Evolutionary conservation across 1,140 invertebrate species (phyloP).

Genomic region (Parasteatoda tepidariorum): DNA sequence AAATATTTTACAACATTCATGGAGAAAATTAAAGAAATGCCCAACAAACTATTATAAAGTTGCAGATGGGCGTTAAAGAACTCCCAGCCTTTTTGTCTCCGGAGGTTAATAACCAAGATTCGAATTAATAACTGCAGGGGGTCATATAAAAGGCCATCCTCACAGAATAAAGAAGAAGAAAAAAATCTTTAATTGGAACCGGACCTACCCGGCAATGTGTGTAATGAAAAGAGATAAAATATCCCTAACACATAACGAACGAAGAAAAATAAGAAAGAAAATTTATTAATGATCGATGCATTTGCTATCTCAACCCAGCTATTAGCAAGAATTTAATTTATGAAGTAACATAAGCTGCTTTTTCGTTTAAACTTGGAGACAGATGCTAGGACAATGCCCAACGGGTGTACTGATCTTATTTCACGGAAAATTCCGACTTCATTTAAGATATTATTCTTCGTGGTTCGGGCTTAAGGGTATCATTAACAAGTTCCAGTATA

Average conservation of each 20-base stretch:
- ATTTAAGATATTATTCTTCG: constrained; percentile 6
- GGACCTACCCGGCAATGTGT: constrained; percentile 6
- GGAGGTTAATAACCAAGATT: constrained; percentile 15
- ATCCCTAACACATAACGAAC: neutral
- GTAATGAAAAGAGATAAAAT: neutral
- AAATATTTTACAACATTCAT: no score
- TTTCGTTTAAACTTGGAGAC: neutral
- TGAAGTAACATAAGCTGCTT: constrained; percentile 15
- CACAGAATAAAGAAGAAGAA: neutral
- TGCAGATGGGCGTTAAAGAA: no score
- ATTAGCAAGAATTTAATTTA: constrained; percentile 48
- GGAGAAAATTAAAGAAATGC: no score
- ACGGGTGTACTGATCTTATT: constrained; percentile 42
- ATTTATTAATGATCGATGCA: constrained; percentile 47
- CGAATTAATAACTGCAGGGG: constrained; percentile 16
- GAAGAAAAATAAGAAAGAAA: neutral
- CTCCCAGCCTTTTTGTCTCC: no score
- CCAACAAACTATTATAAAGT: no score
- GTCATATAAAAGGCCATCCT: neutral
- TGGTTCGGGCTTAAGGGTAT: constrained; percentile 30
- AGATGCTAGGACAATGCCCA: constrained; percentile 19
- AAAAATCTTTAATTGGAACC: constrained; percentile 1
- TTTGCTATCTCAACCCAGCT: constrained; percentile 15
- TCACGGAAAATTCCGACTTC: neutral
- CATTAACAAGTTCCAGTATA: constrained; percentile 35